Evolutionary conservation across 2,888 invertebrate species (phyloP).

Genomic region (Drosophila lacicola): DNA sequence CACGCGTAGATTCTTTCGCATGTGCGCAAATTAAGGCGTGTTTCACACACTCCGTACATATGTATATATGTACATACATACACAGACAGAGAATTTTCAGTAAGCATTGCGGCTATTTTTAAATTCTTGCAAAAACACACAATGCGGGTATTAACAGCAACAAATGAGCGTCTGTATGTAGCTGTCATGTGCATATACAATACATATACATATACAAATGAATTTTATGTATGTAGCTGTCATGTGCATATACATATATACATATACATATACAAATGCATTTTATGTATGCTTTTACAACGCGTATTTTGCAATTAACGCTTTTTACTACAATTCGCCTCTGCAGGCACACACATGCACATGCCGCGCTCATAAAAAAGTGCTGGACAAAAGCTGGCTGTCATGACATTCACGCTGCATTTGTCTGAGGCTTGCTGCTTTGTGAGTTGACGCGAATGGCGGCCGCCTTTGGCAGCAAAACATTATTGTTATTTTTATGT

Average conservation of each 20-base stretch:
- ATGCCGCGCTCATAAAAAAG: constrained; percentile 9
- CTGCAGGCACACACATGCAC: background rate
- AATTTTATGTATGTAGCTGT: constrained; percentile 3
- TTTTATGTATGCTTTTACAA: constrained; percentile 14
- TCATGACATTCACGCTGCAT: constrained; percentile 12
- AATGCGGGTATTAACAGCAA: constrained; percentile 42
- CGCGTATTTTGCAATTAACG: constrained; percentile 38
- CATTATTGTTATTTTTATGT: background rate
- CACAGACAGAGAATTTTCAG: constrained; percentile 17
- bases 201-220: background rate
- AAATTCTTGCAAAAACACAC: constrained; percentile 62
- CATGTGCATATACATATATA: no score
- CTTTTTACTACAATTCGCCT: constrained; percentile 23
- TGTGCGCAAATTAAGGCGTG: constrained; percentile 52
- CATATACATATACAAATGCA: background rate
- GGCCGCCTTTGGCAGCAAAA: background rate
- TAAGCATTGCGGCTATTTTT: constrained; percentile 67
- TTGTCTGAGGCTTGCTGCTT: constrained; percentile 5
- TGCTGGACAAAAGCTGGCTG: constrained; percentile 50
- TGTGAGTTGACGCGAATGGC: constrained; percentile 6
- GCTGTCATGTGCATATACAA: background rate
- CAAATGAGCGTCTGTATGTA: constrained; percentile 24
- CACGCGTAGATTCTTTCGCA: constrained; percentile 8
- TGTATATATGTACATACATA: background rate
- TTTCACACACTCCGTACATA: constrained; percentile 19